Evolutionary conservation across 2,113 vertebrate species (phyloP).

Genomic region (Butastur rufipennis): DNA sequence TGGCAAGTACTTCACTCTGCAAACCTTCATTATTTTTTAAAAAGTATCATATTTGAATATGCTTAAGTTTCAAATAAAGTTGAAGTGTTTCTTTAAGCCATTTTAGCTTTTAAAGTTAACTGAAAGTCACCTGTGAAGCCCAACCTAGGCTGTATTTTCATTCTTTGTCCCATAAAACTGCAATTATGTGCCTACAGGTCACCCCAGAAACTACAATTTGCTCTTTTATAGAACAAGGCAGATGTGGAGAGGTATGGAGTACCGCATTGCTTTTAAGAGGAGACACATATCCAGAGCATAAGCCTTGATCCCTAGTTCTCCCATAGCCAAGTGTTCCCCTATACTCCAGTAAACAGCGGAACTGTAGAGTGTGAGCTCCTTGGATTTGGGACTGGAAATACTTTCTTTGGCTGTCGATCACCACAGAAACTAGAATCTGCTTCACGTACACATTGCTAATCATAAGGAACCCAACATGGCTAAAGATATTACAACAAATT

Average conservation of each 20-base stretch:
- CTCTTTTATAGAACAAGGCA: neutral
- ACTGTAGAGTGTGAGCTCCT: accelerated
- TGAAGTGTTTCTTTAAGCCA: constrained; percentile 43
- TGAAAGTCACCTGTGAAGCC: neutral
- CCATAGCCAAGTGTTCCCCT: neutral
- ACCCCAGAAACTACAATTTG: neutral
- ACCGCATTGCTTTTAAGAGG: neutral
- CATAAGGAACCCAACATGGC: neutral
- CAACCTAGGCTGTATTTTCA: neutral
- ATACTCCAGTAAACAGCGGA: neutral
- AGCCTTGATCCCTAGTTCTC: neutral
- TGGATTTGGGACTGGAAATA: neutral
- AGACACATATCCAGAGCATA: neutral
- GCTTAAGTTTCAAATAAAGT: constrained; percentile 48
- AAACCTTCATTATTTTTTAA: constrained; percentile 19
- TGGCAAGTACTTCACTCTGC: neutral
- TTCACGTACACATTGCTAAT: neutral
- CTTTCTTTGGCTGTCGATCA: neutral
- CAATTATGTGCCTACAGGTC: neutral
- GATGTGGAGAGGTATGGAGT: neutral
- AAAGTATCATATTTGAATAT: constrained; percentile 14
- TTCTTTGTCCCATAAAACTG: neutral
- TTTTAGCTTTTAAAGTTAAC: neutral
- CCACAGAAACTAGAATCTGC: neutral
- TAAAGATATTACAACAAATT: no score